Conservation (phyloP, 30 jellyfish, hydroid and myxozoan species). For the Phacellophora camtschatica region DNA sequence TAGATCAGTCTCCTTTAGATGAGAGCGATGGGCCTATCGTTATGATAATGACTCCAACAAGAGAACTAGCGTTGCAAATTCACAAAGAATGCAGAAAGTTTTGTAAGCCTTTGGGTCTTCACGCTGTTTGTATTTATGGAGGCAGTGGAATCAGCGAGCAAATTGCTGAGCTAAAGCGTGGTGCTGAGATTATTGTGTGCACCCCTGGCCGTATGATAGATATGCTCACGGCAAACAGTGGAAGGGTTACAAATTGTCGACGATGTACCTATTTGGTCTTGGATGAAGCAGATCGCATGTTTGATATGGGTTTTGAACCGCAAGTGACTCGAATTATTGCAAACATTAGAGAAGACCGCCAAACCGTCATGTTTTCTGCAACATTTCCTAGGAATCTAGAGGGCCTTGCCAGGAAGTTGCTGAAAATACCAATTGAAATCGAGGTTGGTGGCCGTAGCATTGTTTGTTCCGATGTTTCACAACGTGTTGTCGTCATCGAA, state of each 20-base stretch:
- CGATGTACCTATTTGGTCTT: slow-evolving; percentile 95
- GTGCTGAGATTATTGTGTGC: slow-evolving; percentile 97
- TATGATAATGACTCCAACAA: slow-evolving; percentile 96
- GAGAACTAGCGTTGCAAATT: slow-evolving; percentile 97
- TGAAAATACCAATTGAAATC: slow-evolving; percentile 89
- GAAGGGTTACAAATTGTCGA: slow-evolving; percentile 95
- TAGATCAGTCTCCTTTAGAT: slow-evolving; percentile 90
- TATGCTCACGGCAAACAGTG: slow-evolving; percentile 97
- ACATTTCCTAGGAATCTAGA: slow-evolving; percentile 98
- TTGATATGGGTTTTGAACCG: slow-evolving; percentile 99
- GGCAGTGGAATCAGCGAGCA: slow-evolving; percentile 99
- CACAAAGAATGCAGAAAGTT: slow-evolving; percentile 86
- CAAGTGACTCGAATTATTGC: slow-evolving; percentile 94
- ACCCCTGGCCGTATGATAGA: slow-evolving; percentile 99
- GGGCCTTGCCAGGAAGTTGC: slow-evolving; percentile 91
- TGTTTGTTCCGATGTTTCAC: slow-evolving; percentile 96
- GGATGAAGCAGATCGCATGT: slow-evolving; percentile 99
- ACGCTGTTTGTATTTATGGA: slow-evolving; percentile 92
- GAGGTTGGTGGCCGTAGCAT: slow-evolving; percentile 99
- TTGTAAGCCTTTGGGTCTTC: slow-evolving; percentile 82
- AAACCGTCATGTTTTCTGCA: slow-evolving; percentile 97
- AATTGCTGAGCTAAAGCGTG: slow-evolving; percentile 95
- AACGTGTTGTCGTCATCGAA: slow-evolving; percentile 85
- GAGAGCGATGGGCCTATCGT: slow-evolving; percentile 99
- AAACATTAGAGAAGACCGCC: slow-evolving; percentile 94